Evolutionary conservation across 2,113 vertebrate genomes (phyloP), one percentile per base, ranked within the genome.

Genomic region (Uria lomvia): DNA sequence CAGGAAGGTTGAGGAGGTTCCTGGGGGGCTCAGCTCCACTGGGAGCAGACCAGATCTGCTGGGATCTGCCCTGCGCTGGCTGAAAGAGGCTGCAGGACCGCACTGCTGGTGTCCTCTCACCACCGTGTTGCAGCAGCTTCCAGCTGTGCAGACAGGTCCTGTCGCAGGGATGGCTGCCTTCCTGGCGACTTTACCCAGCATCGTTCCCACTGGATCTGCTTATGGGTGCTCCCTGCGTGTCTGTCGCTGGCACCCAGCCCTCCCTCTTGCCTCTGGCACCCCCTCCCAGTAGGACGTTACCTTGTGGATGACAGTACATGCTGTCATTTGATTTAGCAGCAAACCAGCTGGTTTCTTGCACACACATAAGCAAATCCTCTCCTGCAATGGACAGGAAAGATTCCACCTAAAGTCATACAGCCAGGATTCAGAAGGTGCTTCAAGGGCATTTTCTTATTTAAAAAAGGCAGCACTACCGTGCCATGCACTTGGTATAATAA

Each of bases 51-150:
- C 7, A 43, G 58, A 29, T 17, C 34, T 53, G 36, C 30, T 49
- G 45, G 38, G 53, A 53, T 42, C 26, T 22, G 16, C 63, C 43
- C 52, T 1, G 7, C 0, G 4, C 7, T 8, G 15, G 53, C 24
- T 23, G 5, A 67, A 72, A 40, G 43, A 60, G 12, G 24, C 47
- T 50, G 38, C 0, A 1, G 75, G 32, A 21, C 20, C 47, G 42
- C 1, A 0, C 21, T 32, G 32, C 12, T 20, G 53, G 5, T 40
- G n/a, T 47, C 20, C 29, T 22, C 62, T 50, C 0, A 0, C 21
- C 0, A 0, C 11, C 16, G 1, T 3, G 7, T 43, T 27, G 29
- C n/a, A 15, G 66, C 45, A 40, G 56, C 29, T 88, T 29, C 49
- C 62, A 86, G 82, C 52, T 42, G 36, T 14, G 43, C 67, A 56